A percentile compares a stretch with the other conserved stretches of the same genome.
phyloP scores from a whole-genome alignment of 2,888 invertebrate species.

The Euplexia lucipara region DNA sequence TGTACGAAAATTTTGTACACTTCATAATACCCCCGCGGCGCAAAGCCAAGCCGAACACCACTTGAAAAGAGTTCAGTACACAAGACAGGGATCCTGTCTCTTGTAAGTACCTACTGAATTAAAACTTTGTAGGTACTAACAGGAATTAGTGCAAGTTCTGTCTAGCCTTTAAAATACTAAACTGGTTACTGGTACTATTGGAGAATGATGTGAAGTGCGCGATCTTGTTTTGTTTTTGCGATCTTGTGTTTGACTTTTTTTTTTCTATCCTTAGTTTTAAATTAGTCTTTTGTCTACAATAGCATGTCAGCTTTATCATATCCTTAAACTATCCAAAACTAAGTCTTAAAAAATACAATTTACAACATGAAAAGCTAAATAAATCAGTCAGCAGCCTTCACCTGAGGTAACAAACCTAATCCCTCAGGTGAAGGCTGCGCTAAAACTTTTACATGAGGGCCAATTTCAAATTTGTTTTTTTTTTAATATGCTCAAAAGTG shows the following conservation, averaged over 20 bases:
- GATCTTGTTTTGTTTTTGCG: slow-evolving; percentile 35
- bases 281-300: too few species aligned
- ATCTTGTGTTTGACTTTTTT: neutral
- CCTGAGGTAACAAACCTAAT: too few species aligned
- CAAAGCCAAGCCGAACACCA: slow-evolving; percentile 75
- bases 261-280: too few species aligned
- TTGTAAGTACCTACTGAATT: slow-evolving; percentile 88
- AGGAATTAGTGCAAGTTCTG: slow-evolving; percentile 84
- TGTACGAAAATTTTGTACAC: neutral
- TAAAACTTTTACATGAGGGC: too few species aligned
- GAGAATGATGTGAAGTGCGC: slow-evolving; percentile 1
- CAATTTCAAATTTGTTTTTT: too few species aligned
- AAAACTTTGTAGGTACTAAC: slow-evolving; percentile 92
- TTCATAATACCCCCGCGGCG: slow-evolving; percentile 27
- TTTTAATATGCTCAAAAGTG: too few species aligned
- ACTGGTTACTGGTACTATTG: slow-evolving; percentile 26
- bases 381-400: too few species aligned
- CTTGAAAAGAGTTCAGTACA: slow-evolving; percentile 78
- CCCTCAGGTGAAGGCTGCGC: too few species aligned
- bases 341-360: too few species aligned
- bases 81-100: slow-evolving; percentile 78
- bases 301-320: too few species aligned
- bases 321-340: too few species aligned
- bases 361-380: too few species aligned
- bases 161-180: slow-evolving; percentile 39